Conservation (phyloP, 1,140 invertebrate genomes). For the Meloidogyne hapla region DNA sequence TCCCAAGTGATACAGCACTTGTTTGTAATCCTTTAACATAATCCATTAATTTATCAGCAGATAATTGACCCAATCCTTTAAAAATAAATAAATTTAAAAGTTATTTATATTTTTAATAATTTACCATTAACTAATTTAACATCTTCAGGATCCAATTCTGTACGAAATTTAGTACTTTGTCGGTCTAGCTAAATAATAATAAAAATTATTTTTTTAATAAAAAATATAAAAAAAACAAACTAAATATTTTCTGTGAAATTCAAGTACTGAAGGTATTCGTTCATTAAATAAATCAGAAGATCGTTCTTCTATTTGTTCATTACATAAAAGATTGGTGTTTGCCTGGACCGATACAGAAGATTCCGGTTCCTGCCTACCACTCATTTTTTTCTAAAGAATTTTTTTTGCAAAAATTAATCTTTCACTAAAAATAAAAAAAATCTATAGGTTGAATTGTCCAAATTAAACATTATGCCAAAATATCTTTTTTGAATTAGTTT, state of each 20-base stretch:
- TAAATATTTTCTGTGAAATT: constrained; percentile 34
- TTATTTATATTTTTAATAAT: too few species aligned
- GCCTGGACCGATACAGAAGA: neutral
- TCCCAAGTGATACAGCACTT: constrained; percentile 24
- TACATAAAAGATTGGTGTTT: constrained; percentile 9
- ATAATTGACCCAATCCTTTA: constrained; percentile 48
- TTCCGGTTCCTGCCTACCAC: neutral
- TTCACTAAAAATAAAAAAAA: too few species aligned
- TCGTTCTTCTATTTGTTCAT: constrained; percentile 28
- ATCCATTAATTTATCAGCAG: constrained; percentile 50
- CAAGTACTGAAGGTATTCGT: constrained; percentile 25
- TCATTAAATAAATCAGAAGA: constrained; percentile 35
- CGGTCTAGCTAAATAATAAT: constrained; percentile 11
- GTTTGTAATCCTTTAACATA: constrained; percentile 43
- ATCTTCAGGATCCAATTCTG: constrained; percentile 46
- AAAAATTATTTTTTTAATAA: constrained; percentile 18
- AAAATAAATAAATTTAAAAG: neutral
- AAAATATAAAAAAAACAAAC: constrained; percentile 23
- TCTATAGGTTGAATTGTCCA: too few species aligned
- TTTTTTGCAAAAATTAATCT: too few species aligned
- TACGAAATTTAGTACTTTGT: constrained; percentile 34
- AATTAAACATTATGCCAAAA: too few species aligned
- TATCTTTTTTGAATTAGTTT: too few species aligned
- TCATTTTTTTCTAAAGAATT: neutral
- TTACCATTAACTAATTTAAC: constrained; percentile 48